Base-by-base conservation (phyloP, 2,797 vertebrate species). In the Sebastes melanostomus region DNA sequence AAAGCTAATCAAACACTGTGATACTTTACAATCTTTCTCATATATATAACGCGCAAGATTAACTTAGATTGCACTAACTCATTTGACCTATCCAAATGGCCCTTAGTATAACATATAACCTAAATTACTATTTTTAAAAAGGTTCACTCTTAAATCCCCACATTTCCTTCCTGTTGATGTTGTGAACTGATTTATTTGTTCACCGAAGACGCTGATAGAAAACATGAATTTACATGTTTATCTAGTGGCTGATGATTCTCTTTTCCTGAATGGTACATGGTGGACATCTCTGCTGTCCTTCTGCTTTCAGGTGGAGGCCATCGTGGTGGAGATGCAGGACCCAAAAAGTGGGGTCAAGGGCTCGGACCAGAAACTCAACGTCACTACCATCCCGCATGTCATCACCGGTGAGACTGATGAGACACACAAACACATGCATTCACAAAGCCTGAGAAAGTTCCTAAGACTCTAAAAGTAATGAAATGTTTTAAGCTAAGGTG, bases 281-380 rank as follows among this genome's bases (percentile, higher is more conserved):
- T 34, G 65, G 2, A 60, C 8, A 11, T 27, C 16, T 30, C 27
- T 11, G 8, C 9, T 74, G 5, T 59, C 14, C 22, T 16, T 78
- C 13, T 78, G 14, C 30, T 81, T 85, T 25, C 95, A 99, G 98
- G 86, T 98, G 0, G 98, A 98, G 86, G 82, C 87, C 0, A 87
- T 97, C 0, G 86, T 98, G 87, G 95, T 98, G 90, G 96, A 98
- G 89, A 99, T 99, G 97, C 98, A 99, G 93, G 96, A 95, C 79
- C 90, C 95, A 0, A 96, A 96, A 34, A 91, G 77, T 0, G 97
- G 98, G 6, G 88, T 99, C 56, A 97, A 96, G 80, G 96, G 89
- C 0, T 95, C 97, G 5, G 95, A 94, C 0, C 98, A 99, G 95
- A 96, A 95, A 14, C 94, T 98, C 77, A 95, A 93, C 27, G 82